Conservation (phyloP, 2,113 vertebrate species). For the Zootoca vivipara region DNA sequence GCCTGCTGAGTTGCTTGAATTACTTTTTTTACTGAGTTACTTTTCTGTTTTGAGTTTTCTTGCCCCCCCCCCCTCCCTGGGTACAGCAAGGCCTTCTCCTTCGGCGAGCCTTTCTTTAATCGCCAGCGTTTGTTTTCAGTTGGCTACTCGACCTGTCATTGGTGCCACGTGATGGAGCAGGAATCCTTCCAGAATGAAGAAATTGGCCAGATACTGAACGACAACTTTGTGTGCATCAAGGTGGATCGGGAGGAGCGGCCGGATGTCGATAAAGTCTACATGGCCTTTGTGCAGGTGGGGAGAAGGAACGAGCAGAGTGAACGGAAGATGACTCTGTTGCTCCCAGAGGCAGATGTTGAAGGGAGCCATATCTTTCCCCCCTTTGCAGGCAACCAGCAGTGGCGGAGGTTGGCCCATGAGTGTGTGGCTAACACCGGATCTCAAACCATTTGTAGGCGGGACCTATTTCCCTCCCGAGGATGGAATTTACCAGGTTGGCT, state of each 20-base stretch:
- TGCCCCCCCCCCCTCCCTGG: neutral
- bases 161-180: constrained; percentile 97
- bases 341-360: neutral
- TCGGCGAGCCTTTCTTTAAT: constrained; percentile 1
- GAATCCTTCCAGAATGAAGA: constrained; percentile 92
- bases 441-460: constrained; percentile 90
- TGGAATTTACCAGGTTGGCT: constrained; percentile 79
- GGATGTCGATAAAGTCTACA: constrained; percentile 95
- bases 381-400: constrained; percentile 89
- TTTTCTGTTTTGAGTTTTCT: neutral
- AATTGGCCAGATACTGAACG: constrained; percentile 84
- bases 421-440: constrained; percentile 93
- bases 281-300: constrained; percentile 93
- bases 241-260: constrained; percentile 94
- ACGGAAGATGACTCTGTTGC: neutral
- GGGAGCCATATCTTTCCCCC: neutral
- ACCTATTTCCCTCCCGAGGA: constrained; percentile 94
- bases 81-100: neutral
- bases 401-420: constrained; percentile 98
- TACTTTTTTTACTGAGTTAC: no score
- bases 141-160: constrained; percentile 96
- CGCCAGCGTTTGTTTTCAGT: constrained; percentile 73
- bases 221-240: constrained; percentile 92
- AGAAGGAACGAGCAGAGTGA: no score
- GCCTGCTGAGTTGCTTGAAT: neutral